Evolutionary conservation across 2,888 invertebrate genomes (phyloP), one percentile per base, ranked within the genome.

Genomic region (Tetanocera ferruginea): DNA sequence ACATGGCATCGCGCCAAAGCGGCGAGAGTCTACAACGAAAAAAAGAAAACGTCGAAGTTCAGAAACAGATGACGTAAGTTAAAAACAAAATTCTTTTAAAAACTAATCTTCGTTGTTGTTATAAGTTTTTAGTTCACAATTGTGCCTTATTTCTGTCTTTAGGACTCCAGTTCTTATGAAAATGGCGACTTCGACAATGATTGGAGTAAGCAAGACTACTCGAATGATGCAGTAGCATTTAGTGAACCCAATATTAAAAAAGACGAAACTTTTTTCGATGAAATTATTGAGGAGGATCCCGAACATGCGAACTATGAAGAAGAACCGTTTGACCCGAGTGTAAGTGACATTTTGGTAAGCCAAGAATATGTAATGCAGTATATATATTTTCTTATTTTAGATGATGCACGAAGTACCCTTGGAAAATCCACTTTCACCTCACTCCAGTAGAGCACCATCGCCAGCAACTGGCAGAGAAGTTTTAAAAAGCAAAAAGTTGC

Each of bases 261-360:
- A 19, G 82, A 83, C 43, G 82, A 82, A 34, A 80, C 79, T 8
- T 66, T 83, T 9, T 84, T 80, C 70, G 82, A 83, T 57, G 83
- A 84, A 49, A 81, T 84, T 49, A 84, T 84, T 62, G 84, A 82
- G 71, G 83, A 84, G 64, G 83, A 83, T 74, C 78, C 76, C 8
- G 76, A 77, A 17, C 64, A 57, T 52, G 43, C 62, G 25, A 81
- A 80, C 60, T 80, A 77, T 31, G 82, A 82, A 62, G 83, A 83
- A 71, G 82, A 83, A 57, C 81, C 82, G 0, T 82, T 83, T 71
- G 83, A 83, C 76, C 82, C 82, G 9, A 82, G 73, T 71, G 82
- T 83, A 81, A 79, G 25, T 5, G 19, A 6, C 8, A 23, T 19
- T 55, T 55, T 55, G 1, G 1, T 9, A 55, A 8, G 3, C 2